Evolutionary conservation across 2,113 vertebrate species (phyloP).

Genomic region (Gasterosteus nipponicus): DNA sequence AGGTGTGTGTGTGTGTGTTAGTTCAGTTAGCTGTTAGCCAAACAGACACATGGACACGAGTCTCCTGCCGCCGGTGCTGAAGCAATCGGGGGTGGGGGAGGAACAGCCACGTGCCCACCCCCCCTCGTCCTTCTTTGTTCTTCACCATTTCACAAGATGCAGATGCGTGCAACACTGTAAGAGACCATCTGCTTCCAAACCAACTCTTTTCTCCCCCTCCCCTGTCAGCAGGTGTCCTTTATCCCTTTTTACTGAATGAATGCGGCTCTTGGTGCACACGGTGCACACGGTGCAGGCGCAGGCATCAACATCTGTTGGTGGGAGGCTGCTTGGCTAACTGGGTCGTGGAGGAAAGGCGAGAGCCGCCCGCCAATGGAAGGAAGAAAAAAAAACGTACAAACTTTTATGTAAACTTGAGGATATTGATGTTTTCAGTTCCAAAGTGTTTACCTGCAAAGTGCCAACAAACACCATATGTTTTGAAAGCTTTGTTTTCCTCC

Average conservation of each 20-base stretch:
- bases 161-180: slow-evolving; percentile 30
- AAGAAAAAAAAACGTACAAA: slow-evolving; percentile 19
- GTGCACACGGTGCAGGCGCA: slow-evolving; percentile 20
- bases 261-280: slow-evolving; percentile 32
- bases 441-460: slow-evolving; percentile 47
- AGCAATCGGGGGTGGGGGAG: no score
- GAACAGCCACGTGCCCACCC: not conserved
- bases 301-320: slow-evolving; percentile 28
- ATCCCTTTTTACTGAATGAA: slow-evolving; percentile 53
- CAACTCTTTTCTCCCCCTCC: slow-evolving; percentile 18
- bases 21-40: no score
- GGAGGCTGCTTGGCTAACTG: slow-evolving; percentile 51
- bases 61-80: no score
- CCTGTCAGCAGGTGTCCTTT: slow-evolving; percentile 61
- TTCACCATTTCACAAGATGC: slow-evolving; percentile 25
- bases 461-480: slow-evolving; percentile 65
- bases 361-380: slow-evolving; percentile 33
- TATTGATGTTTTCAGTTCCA: not conserved
- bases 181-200: slow-evolving; percentile 62
- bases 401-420: slow-evolving; percentile 44
- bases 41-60: no score
- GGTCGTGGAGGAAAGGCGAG: slow-evolving; percentile 39
- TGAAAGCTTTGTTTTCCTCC: slow-evolving; percentile 16
- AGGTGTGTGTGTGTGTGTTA: no score
- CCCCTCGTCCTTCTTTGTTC: slow-evolving; percentile 17